Base-by-base conservation (phyloP, 2,797 vertebrate genomes). In the Jordanella pulchra region DNA sequence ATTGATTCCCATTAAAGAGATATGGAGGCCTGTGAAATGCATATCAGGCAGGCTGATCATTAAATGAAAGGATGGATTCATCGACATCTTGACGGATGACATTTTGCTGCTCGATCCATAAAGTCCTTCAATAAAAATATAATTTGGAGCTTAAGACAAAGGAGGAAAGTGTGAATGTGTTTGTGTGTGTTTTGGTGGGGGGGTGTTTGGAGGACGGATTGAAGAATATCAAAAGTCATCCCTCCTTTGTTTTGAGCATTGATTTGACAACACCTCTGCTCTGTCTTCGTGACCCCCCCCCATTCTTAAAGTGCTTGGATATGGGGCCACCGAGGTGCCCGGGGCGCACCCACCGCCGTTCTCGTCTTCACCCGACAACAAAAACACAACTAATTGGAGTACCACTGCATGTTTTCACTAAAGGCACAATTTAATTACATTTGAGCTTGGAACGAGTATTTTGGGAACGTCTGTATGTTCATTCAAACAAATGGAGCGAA, bases 391-490 rank as follows among this genome's bases (percentile, higher is more conserved):
- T 95, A 95, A 95, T 95, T 95, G 93, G 93, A 94, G 93, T 91
- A 93, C 93, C 86, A 91, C 88, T 92, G 93, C 93, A 91, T 93
- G 93, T 95, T 95, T 95, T 94, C 92, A 95, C 94, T 94, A 94
- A 95, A 94, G 94, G 94, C 94, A 92, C 93, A 94, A 94, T 95
- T 95, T 95, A 95, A 95, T 95, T 95, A 95, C 94, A 94, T 94
- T 93, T 93, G 93, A 94, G 93, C 92, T 86, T 91, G 91, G 93
- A 95, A 93, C 71, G 93, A 94, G 93, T 93, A 95, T 95, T 95
- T 95, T 92, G 94, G 94, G 94, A 95, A 93, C 83, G 92, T 94
- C 89, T 91, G 86, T 87, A 90, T 92, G 92, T 93, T 94, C 93
- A 77, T 94, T 94, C 93, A 92, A 93, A 94, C 94, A 94, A 95